phyloP scores from a whole-genome alignment of 2,113 vertebrate species.

The Pelecanus crispus region DNA sequence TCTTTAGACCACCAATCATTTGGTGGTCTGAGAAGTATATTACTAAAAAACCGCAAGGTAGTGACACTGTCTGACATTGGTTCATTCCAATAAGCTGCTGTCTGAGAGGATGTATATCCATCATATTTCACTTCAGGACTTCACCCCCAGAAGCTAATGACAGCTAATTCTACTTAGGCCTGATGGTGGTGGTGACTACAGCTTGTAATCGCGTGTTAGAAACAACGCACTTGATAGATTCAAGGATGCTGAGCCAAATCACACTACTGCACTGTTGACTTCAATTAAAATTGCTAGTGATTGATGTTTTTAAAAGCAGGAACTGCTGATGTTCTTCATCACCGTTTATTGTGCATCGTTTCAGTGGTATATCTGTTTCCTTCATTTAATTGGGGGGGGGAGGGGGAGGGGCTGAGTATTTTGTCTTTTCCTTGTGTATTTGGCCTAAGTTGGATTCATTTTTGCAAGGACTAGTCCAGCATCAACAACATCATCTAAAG shows the following conservation, averaged over 20 bases:
- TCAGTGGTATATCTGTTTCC: not conserved
- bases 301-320: not conserved
- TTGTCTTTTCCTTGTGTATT: not conserved
- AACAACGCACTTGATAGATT: not conserved
- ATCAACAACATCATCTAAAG: not conserved
- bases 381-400: not conserved
- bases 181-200: not conserved
- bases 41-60: not conserved
- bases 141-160: not conserved
- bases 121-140: not conserved
- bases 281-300: conserved; percentile 24
- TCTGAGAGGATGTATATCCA: not conserved
- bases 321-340: not conserved
- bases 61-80: not conserved
- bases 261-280: not conserved
- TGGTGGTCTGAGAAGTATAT: not conserved
- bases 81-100: not conserved
- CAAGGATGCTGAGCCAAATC: not conserved
- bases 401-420: too few relatives aligned
- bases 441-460: not conserved
- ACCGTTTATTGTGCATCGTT: not conserved
- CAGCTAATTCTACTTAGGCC: not conserved
- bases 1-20: not conserved
- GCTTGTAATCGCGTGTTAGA: not conserved
- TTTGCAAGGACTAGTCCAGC: not conserved